phyloP scores from a whole-genome alignment of 1,140 invertebrate species.

The Drosophila hydei region DNA sequence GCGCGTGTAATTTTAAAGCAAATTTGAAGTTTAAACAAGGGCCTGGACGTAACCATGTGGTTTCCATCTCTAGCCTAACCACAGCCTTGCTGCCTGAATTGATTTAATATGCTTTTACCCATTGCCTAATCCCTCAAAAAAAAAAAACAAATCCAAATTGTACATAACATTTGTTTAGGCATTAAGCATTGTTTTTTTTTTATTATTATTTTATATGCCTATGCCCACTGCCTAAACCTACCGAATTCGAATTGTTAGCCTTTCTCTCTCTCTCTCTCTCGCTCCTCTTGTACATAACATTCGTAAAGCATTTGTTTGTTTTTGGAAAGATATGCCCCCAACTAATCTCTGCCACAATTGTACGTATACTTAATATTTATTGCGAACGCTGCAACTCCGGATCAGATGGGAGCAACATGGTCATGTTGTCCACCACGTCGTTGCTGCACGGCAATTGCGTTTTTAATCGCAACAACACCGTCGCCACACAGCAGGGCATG shows the following conservation, averaged over 20 bases:
- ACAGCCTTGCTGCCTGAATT: slow-evolving; percentile 9
- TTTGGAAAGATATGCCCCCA: slow-evolving; percentile 40
- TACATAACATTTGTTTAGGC: too few species aligned
- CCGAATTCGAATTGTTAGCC: slow-evolving; percentile 2
- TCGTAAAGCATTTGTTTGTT: slow-evolving; percentile 35
- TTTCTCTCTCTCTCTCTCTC: not conserved
- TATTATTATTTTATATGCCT: not conserved
- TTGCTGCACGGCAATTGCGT: slow-evolving; percentile 83
- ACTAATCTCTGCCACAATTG: slow-evolving; percentile 76
- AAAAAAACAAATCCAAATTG: too few species aligned
- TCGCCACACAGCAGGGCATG: slow-evolving; percentile 84
- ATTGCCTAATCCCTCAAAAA: not conserved
- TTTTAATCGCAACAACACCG: slow-evolving; percentile 83
- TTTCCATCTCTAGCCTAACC: slow-evolving; percentile 51
- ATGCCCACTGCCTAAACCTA: slow-evolving; percentile 1
- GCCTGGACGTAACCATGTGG: not conserved
- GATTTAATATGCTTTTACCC: slow-evolving; percentile 15
- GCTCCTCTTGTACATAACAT: slow-evolving; percentile 65
- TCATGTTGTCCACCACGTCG: slow-evolving; percentile 83
- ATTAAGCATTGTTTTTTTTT: too few species aligned
- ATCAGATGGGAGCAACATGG: slow-evolving; percentile 79
- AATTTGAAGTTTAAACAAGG: too few species aligned
- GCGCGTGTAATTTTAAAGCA: not conserved
- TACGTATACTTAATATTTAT: slow-evolving; percentile 63
- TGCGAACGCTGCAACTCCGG: slow-evolving; percentile 34